Base-by-base conservation (phyloP, 2,797 vertebrate genomes). In the Acanthis flammea region DNA sequence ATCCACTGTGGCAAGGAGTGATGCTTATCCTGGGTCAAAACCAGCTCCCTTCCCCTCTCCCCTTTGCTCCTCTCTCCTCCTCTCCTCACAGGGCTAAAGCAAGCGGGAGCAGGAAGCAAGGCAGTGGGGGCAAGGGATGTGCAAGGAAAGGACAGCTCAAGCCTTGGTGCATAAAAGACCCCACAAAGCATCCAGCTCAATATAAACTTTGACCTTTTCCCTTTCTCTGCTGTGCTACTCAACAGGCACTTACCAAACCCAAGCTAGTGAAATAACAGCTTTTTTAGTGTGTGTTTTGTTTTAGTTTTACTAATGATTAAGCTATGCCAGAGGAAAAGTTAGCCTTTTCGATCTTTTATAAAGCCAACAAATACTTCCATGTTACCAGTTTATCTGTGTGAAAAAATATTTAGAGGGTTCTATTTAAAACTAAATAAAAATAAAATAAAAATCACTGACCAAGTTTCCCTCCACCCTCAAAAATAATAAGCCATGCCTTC, bases 151-250 rank as follows among this genome's bases (percentile, higher is more conserved):
- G 73, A 74, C 7, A 24, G 73, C 54, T 70, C 66, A 30, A 44
- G 55, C 61, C 55, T 39, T 41, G 31, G 63, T 37, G 70, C 72
- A 51, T 93, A 86, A 33, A 70, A 60, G 77, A 86, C 85, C 47
- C 51, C 30, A 16, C 81, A 61, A 95, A 83, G 60, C 85, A 91
- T 41, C 9, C 24, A 76, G 51, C 48, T 88, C 84, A 75, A 16
- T 80, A 53, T 92, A 95, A 97, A 96, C 93, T 96, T 87, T 93
- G 62, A 93, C 92, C 85, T 92, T 94, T 92, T 91, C 58, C 61
- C 73, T 94, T 88, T 81, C 87, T 96, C 53, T 77, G 39, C 89
- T 86, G 28, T 93, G 81, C 93, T 70, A 76, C 72, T 57, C 86
- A 93, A 95, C 62, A 92, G 93, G 86, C 94, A 79, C 80, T 82